Conservation (phyloP, 2,888 invertebrate species). For the Eucera pruinosa region DNA sequence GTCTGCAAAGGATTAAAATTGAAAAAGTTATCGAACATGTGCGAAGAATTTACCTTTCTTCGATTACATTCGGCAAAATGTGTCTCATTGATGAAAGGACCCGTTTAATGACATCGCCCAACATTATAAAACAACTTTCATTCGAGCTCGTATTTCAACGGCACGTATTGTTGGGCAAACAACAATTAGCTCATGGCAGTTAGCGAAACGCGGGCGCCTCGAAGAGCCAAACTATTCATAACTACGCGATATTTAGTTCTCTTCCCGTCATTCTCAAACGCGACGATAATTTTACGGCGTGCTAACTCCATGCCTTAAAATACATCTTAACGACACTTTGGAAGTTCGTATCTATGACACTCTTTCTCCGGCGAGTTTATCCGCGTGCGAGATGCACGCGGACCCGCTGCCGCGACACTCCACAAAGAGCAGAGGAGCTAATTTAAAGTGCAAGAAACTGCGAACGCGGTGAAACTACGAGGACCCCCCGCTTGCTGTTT, state of each 20-base stretch:
- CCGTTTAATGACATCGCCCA: background rate
- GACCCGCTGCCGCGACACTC: background rate
- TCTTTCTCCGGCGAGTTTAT: conserved; percentile 29
- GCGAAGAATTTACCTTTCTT: no score
- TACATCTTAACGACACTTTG: conserved; percentile 37
- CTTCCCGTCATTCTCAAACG: background rate
- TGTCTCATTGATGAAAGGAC: background rate
- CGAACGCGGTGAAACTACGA: conserved; percentile 41
- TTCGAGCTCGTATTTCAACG: background rate
- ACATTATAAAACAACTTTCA: no score
- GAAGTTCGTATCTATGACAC: conserved; percentile 33
- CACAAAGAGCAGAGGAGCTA: conserved; percentile 29
- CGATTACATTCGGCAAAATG: background rate
- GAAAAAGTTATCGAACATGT: no score
- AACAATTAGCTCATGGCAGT: background rate
- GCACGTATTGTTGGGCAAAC: background rate
- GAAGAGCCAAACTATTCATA: conserved; percentile 5
- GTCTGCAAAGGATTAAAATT: no score
- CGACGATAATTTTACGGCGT: background rate
- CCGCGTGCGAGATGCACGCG: conserved; percentile 9
- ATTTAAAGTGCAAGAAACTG: conserved; percentile 53
- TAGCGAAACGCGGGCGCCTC: background rate
- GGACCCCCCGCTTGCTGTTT: conserved; percentile 37
- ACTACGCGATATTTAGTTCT: background rate
- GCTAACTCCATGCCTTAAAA: conserved; percentile 20